A percentile compares a stretch with the other conserved stretches of the same genome.
Conservation (phyloP, 2,797 vertebrate species). For the Odontamblyopus lacepedii region DNA sequence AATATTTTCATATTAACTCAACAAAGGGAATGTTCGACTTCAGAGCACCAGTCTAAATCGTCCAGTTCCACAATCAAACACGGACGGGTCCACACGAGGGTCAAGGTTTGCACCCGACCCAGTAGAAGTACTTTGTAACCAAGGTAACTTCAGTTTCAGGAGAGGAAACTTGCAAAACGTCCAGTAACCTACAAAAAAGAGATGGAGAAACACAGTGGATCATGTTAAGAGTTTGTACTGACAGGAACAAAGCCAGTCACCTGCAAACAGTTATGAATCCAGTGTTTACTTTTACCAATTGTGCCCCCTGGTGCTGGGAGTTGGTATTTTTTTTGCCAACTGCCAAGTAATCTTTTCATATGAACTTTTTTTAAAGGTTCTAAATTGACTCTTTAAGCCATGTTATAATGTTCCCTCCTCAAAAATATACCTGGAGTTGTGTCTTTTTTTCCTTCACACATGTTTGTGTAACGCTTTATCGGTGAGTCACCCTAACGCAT, state of each 20-base stretch:
- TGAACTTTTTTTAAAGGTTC: too few relatives aligned
- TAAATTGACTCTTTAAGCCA: too few relatives aligned
- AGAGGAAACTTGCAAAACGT: background rate
- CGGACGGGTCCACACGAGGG: background rate
- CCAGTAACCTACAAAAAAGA: background rate
- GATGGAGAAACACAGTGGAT: background rate
- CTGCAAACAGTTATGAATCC: background rate
- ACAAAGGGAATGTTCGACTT: background rate
- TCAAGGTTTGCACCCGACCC: constrained; percentile 1
- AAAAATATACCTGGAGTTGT: too few relatives aligned
- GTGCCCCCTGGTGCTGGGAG: too few relatives aligned
- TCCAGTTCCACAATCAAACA: too few relatives aligned
- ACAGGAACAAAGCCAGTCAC: background rate
- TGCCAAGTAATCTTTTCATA: too few relatives aligned
- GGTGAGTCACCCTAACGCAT: too few relatives aligned
- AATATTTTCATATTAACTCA: background rate
- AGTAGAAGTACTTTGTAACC: constrained; percentile 5
- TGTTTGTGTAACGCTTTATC: too few relatives aligned
- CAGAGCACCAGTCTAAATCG: too few relatives aligned
- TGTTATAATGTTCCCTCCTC: too few relatives aligned
- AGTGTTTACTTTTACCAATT: background rate
- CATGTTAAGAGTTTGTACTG: background rate
- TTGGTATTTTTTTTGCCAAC: too few relatives aligned
- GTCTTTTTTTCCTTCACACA: too few relatives aligned
- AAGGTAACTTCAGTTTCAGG: background rate